Percentiles rank a stretch among this genome's conserved stretches.
These are phyloP conservation scores for Xenotilapia leptura DNA, from an alignment of 2,113 vertebrate species.

Conservation along the genomic window DNA sequence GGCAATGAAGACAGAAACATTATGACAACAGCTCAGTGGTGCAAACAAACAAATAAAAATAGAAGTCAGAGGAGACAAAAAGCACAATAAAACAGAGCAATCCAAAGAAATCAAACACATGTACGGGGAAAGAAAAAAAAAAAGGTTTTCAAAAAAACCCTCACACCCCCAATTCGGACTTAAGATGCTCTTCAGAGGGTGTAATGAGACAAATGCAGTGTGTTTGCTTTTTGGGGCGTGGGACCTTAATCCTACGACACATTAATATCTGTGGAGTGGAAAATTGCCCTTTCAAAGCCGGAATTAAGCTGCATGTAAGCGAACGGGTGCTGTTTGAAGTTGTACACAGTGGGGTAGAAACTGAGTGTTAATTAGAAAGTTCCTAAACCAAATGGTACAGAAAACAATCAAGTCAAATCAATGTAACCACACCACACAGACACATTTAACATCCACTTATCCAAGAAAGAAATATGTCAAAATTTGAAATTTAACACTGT, in stretches of 20 bases:
- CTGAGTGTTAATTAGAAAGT: neutral
- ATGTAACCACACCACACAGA: neutral
- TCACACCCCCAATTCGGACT: neutral
- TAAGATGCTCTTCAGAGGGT: neutral
- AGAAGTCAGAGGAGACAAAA: neutral
- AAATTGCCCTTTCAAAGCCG: neutral
- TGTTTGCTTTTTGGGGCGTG: neutral
- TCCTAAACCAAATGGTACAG: neutral
- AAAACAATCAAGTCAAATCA: neutral
- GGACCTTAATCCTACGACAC: neutral
- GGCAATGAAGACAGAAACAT: neutral
- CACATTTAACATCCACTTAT: neutral
- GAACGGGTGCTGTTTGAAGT: neutral
- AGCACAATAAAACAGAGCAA: neutral
- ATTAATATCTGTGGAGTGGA: neutral
- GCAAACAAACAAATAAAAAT: conserved; percentile 11
- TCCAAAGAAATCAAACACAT: conserved; percentile 9
- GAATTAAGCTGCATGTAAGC: neutral
- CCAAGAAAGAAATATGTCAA: neutral
- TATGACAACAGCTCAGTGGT: neutral
- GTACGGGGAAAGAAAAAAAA: neutral
- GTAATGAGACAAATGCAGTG: neutral
- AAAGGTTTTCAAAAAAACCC: neutral
- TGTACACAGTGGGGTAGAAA: neutral
- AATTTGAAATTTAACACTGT: neutral